Conservation (phyloP, 37 sponge, comb jelly and placozoan species). For the Oopsacas minuta region DNA sequence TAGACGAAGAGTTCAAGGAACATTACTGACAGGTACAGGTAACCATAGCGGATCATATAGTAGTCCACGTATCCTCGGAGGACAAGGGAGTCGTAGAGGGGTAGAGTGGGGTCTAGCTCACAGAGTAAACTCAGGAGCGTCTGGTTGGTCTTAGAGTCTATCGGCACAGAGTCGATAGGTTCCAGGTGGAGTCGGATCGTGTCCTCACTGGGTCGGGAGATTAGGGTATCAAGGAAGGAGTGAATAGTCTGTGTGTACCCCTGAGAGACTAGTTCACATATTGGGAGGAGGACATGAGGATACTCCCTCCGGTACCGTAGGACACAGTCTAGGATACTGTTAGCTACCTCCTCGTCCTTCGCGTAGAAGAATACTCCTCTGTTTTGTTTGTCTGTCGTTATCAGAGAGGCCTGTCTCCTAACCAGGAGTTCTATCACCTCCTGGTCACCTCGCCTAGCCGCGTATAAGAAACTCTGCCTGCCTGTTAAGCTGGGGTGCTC, state of each 20-base stretch:
- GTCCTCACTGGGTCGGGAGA: not conserved
- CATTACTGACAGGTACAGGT: not conserved
- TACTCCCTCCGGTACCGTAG: not conserved
- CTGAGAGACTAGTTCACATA: not conserved
- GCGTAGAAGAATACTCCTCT: conserved; percentile 9
- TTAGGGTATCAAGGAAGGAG: not conserved
- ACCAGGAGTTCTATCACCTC: not conserved
- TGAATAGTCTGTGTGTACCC: not conserved
- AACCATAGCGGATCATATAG: not conserved
- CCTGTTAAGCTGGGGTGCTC: not conserved
- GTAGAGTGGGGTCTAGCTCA: not conserved
- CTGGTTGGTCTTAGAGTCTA: not conserved
- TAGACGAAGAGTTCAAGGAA: not conserved
- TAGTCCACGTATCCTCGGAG: not conserved
- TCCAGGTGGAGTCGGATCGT: not conserved
- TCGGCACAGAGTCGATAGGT: not conserved
- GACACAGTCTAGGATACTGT: not conserved
- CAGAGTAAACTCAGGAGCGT: not conserved
- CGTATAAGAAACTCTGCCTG: not conserved
- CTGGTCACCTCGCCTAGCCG: not conserved
- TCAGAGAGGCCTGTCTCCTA: not conserved
- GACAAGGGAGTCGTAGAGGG: not conserved
- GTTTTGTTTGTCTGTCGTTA: not conserved
- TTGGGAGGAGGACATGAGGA: not conserved
- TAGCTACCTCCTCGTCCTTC: conserved; percentile 17